Percentiles rank a stretch among this genome's conserved stretches.
These are phyloP conservation scores for Isurus oxyrinchus DNA, from an alignment of 2,113 vertebrate species.

Conservation along the genomic window DNA sequence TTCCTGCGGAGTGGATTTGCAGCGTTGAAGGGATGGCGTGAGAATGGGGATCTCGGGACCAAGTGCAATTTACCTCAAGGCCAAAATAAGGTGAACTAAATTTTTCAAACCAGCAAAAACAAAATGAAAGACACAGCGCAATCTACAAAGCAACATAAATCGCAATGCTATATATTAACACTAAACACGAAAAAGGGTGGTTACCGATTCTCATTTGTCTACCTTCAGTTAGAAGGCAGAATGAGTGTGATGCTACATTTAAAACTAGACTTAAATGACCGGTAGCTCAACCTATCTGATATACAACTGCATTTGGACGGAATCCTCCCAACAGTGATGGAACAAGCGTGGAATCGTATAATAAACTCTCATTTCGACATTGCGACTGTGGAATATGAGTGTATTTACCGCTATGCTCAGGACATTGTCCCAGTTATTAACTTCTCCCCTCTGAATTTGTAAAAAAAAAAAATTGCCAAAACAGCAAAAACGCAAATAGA, in stretches of 20 bases:
- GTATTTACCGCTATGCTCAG: not conserved
- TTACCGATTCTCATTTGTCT: not conserved
- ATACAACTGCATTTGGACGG: not conserved
- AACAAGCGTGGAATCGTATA: not conserved
- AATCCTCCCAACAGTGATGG: not conserved
- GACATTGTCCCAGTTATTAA: not conserved
- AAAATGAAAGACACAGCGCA: not conserved
- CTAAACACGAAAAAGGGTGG: not conserved
- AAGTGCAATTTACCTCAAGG: not conserved
- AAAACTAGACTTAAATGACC: not conserved
- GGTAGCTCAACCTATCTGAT: not conserved
- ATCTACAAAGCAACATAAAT: not conserved
- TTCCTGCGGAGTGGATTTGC: not conserved
- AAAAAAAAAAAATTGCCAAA: not conserved
- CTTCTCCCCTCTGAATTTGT: not conserved
- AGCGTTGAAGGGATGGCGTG: not conserved
- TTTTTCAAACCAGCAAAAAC: not conserved
- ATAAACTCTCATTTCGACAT: not conserved
- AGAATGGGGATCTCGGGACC: not conserved
- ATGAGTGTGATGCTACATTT: not conserved
- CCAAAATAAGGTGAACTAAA: not conserved
- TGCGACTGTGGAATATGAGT: not conserved
- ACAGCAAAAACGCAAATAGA: not conserved
- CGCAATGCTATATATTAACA: not conserved
- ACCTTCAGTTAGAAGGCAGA: not conserved